A percentile compares a stretch with the other conserved stretches of the same genome.
Conservation (phyloP, 30 jellyfish, hydroid and myxozoan species). For the Aurelia sp. region DNA sequence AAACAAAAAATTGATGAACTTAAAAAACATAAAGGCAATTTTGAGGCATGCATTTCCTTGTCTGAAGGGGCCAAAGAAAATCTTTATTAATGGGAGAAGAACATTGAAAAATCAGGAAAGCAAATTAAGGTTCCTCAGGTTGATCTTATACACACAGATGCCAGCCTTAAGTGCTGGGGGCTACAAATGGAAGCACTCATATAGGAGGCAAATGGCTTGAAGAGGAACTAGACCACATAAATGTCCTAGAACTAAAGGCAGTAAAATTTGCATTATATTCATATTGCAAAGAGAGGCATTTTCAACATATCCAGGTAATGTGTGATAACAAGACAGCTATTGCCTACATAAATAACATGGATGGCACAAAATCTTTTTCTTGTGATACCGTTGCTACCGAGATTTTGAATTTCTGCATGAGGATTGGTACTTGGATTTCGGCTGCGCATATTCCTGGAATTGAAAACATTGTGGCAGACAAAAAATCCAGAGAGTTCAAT, state of each 20-base stretch:
- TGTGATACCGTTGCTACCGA: conserved; percentile 17
- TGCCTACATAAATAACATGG: conserved; percentile 44
- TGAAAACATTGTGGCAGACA: conserved; percentile 6
- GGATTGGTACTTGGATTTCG: conserved; percentile 2
- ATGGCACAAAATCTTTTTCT: background rate
- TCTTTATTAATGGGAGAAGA: background rate
- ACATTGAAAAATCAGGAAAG: background rate
- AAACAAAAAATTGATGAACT: background rate
- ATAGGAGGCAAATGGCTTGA: too few relatives aligned
- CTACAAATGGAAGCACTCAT: too few relatives aligned
- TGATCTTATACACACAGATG: too few relatives aligned
- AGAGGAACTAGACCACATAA: too few relatives aligned
- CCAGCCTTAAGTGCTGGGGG: too few relatives aligned
- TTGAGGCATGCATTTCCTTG: background rate
- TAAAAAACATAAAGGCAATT: background rate
- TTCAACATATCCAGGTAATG: too few relatives aligned
- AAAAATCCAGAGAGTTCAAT: conserved; percentile 3
- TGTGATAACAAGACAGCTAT: too few relatives aligned
- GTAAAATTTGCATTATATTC: too few relatives aligned
- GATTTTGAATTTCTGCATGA: conserved; percentile 18
- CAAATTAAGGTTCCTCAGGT: too few relatives aligned
- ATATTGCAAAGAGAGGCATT: too few relatives aligned
- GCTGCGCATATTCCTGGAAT: conserved; percentile 46
- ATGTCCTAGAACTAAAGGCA: too few relatives aligned
- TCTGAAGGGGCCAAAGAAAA: too few relatives aligned